phyloP scores from a whole-genome alignment of 2,113 vertebrate species.

The Albula glossodonta region DNA sequence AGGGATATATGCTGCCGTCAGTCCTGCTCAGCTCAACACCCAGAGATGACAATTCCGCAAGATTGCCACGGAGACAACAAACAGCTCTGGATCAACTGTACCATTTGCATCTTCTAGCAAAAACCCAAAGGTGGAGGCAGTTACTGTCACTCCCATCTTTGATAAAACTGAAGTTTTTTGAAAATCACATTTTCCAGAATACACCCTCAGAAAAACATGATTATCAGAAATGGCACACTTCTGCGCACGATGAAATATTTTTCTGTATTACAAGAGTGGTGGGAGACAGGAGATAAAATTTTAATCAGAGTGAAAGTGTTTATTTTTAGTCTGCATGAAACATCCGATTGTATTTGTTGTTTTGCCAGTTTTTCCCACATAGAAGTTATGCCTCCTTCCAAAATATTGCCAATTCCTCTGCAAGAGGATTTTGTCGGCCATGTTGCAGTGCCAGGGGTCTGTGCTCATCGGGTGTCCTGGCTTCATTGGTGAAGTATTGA shows the following conservation, averaged over 20 bases:
- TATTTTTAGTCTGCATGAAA: not conserved
- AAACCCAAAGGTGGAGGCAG: no score
- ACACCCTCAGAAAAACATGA: not conserved
- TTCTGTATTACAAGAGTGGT: not conserved
- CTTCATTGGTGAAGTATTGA: not conserved
- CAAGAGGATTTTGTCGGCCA: not conserved
- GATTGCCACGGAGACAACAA: not conserved
- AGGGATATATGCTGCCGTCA: not conserved
- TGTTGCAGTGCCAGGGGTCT: not conserved
- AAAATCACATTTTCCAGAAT: not conserved
- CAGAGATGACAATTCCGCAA: not conserved
- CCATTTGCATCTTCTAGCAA: not conserved
- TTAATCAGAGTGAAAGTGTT: constrained; percentile 10
- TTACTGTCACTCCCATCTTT: not conserved
- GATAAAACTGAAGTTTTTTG: not conserved
- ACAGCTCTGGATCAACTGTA: not conserved
- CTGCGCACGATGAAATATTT: not conserved
- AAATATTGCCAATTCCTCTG: not conserved
- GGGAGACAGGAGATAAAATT: not conserved
- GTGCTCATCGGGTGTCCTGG: not conserved
- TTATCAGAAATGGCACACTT: not conserved
- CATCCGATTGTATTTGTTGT: not conserved
- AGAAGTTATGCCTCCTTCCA: not conserved
- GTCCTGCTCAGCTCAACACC: not conserved
- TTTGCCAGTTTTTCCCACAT: not conserved